A percentile compares a stretch with the other conserved stretches of the same genome.
Conservation (phyloP, 2,888 invertebrate genomes). For the Phania funesta region DNA sequence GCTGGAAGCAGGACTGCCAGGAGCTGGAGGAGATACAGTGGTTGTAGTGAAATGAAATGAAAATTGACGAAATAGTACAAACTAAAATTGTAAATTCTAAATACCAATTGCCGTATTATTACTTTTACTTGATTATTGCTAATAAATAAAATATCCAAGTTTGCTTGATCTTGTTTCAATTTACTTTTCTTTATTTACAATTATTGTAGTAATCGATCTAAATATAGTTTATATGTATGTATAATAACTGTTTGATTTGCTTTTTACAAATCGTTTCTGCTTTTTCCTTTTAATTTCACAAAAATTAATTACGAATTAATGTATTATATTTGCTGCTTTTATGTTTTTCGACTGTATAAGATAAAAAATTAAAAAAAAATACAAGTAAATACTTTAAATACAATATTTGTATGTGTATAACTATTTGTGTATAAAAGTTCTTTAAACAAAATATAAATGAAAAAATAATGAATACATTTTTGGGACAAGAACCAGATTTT, state of each 20-base stretch:
- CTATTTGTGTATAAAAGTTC: no score
- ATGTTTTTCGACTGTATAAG: constrained; percentile 42
- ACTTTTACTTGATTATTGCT: neutral
- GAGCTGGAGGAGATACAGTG: constrained; percentile 62
- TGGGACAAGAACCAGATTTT: no score
- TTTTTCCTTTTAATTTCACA: constrained; percentile 41
- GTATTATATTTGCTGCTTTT: constrained; percentile 38
- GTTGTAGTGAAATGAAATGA: constrained; percentile 64
- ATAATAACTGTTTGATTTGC: constrained; percentile 62
- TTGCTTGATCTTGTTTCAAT: no score
- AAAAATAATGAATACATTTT: no score
- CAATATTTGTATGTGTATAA: neutral
- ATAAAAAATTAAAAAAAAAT: constrained; percentile 28
- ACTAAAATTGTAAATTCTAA: no score
- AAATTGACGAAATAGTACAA: neutral
- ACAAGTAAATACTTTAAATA: constrained; percentile 39
- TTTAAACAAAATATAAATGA: no score
- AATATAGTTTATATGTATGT: constrained; percentile 74
- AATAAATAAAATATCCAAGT: neutral
- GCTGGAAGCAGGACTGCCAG: constrained; percentile 70
- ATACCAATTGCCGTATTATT: no score
- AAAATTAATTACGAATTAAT: constrained; percentile 54
- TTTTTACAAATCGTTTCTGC: constrained; percentile 56
- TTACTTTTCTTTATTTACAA: constrained; percentile 75
- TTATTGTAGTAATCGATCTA: constrained; percentile 73